These are phyloP conservation scores for Hepsetus odoe DNA, from an alignment of 2,113 vertebrate genomes.

Conservation along the genomic window DNA sequence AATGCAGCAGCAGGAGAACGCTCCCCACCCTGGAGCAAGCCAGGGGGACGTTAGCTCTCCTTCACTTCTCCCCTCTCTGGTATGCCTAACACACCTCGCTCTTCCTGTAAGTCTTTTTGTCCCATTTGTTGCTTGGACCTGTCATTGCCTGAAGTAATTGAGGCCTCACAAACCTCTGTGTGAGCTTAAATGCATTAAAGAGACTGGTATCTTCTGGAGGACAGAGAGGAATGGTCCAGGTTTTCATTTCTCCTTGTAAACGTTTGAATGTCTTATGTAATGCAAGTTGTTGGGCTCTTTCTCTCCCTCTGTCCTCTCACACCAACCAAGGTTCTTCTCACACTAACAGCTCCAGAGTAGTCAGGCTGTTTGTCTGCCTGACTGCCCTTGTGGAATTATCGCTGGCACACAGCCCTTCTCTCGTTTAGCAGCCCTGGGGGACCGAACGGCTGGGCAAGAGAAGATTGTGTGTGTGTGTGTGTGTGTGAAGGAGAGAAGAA, in stretches of 20 bases:
- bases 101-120: constrained; percentile 25
- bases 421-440: constrained; percentile 58
- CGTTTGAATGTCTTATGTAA: constrained; percentile 63
- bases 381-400: constrained; percentile 75
- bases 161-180: constrained; percentile 39
- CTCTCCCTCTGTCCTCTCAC: constrained; percentile 40
- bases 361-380: constrained; percentile 68
- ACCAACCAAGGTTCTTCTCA: constrained; percentile 11
- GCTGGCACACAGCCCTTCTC: constrained; percentile 61
- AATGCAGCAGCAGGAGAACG: constrained; percentile 48
- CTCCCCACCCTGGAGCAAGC: constrained; percentile 51
- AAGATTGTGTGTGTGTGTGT: constrained; percentile 11
- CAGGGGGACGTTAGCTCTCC: constrained; percentile 53
- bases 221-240: not conserved
- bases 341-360: constrained; percentile 49
- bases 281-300: constrained; percentile 60
- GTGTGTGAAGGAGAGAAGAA: constrained; percentile 46
- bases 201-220: constrained; percentile 4
- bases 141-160: too few relatives aligned
- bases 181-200: not conserved
- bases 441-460: constrained; percentile 11
- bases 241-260: constrained; percentile 31
- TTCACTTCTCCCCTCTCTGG: constrained; percentile 28
- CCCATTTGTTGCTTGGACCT: not conserved
- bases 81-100: constrained; percentile 17